A percentile compares a stretch with the other conserved stretches of the same genome.
These are phyloP conservation scores for Drosophila chauvacae DNA, from an alignment of 1,140 invertebrate genomes.

Conservation along the genomic window DNA sequence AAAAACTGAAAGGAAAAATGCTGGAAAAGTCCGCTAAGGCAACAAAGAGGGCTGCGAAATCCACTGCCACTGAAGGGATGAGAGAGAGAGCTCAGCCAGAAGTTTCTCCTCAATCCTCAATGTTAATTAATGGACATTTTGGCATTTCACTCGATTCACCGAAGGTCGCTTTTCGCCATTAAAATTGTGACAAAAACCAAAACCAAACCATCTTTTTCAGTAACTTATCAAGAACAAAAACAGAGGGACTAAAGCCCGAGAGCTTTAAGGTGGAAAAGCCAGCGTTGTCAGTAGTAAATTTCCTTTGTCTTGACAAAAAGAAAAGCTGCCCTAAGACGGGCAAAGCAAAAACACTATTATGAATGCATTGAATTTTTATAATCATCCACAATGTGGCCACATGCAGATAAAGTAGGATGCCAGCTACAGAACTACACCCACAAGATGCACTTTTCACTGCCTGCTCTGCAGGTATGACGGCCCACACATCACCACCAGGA, in stretches of 20 bases:
- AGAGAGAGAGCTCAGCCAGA: constrained; percentile 31
- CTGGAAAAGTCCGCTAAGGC: constrained; percentile 1
- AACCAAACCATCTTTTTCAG: too few relatives aligned
- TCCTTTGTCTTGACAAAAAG: constrained; percentile 8
- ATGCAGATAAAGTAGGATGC: constrained; percentile 29
- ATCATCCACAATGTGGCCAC: constrained; percentile 55
- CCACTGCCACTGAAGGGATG: background rate
- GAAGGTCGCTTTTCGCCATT: constrained; percentile 18
- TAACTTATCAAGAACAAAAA: too few relatives aligned
- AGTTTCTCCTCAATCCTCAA: constrained; percentile 51
- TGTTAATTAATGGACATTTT: constrained; percentile 74
- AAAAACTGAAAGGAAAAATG: background rate
- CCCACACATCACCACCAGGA: constrained; percentile 31
- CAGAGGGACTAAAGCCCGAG: background rate
- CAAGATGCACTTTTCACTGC: constrained; percentile 23
- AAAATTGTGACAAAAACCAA: background rate
- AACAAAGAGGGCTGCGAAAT: background rate
- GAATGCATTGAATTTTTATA: constrained; percentile 65
- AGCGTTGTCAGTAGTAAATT: background rate
- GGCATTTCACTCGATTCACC: constrained; percentile 37
- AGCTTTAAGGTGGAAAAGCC: constrained; percentile 20
- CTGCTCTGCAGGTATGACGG: constrained; percentile 35
- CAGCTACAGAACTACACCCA: background rate
- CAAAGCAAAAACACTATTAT: constrained; percentile 41
- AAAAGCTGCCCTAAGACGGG: constrained; percentile 14